Evolutionary conservation across 2,113 vertebrate genomes (phyloP).

Genomic region (Daphoenositta chrysoptera): DNA sequence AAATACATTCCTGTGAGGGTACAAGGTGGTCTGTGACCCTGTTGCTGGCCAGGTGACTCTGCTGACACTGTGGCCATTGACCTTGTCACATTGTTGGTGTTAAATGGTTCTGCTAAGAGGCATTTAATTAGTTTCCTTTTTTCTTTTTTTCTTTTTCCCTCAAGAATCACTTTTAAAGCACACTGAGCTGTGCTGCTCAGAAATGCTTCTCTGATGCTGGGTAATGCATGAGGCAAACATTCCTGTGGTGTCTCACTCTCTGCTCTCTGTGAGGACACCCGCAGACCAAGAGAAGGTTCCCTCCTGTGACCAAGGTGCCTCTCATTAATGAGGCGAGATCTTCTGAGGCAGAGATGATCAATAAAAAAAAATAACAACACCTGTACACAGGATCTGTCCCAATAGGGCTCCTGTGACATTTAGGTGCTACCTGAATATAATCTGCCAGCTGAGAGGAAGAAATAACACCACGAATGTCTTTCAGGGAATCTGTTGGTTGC

Average conservation of each 20-base stretch:
- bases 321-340: not conserved
- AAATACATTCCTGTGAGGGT: not conserved
- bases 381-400: not conserved
- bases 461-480: rapidly evolving
- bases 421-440: not conserved
- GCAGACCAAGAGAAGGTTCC: not conserved
- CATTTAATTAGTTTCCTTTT: not conserved
- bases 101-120: not conserved
- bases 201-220: not conserved
- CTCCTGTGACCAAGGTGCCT: not conserved
- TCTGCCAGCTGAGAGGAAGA: not conserved
- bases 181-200: not conserved
- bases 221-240: not conserved
- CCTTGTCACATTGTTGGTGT: not conserved
- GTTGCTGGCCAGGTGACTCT: not conserved
- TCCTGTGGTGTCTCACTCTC: not conserved
- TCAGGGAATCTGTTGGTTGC: not conserved
- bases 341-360: not conserved
- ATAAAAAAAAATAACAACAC: not conserved
- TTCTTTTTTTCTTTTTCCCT: not conserved
- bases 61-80: not conserved
- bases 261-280: not conserved
- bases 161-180: not conserved
- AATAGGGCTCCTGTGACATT: not conserved
- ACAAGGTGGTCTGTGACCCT: not conserved